Evolutionary conservation across 2,113 vertebrate genomes (phyloP).

Genomic region (Cynoglossus semilaevis): DNA sequence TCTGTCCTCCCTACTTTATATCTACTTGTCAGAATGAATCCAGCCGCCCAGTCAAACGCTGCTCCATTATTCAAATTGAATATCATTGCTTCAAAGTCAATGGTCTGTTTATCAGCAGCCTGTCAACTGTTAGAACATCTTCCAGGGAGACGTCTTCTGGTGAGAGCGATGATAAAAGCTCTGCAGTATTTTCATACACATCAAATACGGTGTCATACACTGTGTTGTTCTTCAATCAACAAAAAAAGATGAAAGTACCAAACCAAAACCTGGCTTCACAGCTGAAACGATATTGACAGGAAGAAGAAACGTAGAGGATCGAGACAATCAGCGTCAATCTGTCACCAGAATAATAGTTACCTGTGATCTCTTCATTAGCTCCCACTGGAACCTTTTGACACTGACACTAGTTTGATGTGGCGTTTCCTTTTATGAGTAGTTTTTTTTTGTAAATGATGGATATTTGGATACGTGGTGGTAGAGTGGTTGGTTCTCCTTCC

Average conservation of each 20-base stretch:
- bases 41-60: slow-evolving; percentile 27
- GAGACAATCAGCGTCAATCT: not conserved
- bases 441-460: too few relatives aligned
- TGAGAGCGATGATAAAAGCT: slow-evolving; percentile 27
- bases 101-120: slow-evolving; percentile 56
- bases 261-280: slow-evolving; percentile 3
- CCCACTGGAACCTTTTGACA: too few relatives aligned
- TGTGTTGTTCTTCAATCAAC: not conserved
- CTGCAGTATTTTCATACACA: slow-evolving; percentile 27
- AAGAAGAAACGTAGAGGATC: not conserved
- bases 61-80: slow-evolving; percentile 68
- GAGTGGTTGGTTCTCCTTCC: too few relatives aligned
- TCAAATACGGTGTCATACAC: slow-evolving; percentile 5
- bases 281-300: not conserved
- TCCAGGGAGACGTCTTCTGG: slow-evolving; percentile 31
- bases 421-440: too few relatives aligned
- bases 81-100: slow-evolving; percentile 53
- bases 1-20: slow-evolving; percentile 42
- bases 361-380: too few relatives aligned
- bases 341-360: too few relatives aligned
- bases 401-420: too few relatives aligned
- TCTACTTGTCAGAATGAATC: slow-evolving; percentile 60
- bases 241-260: slow-evolving; percentile 17
- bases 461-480: too few relatives aligned
- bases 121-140: slow-evolving; percentile 48